These are phyloP conservation scores for Orycteropus afer DNA, from an alignment of 2,113 vertebrate species.

Conservation along the genomic window DNA sequence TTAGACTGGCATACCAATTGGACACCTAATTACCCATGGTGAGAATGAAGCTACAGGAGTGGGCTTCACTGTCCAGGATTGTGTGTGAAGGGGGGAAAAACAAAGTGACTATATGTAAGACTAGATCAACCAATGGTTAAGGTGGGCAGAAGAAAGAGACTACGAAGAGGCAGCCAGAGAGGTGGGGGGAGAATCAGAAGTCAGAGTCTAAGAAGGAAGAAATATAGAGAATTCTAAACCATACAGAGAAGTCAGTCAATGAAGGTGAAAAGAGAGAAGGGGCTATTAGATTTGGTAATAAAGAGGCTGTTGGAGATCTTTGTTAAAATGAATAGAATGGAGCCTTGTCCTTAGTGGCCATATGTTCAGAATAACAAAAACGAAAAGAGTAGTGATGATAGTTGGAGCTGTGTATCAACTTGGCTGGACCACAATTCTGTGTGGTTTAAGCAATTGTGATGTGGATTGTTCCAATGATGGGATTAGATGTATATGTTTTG, in stretches of 20 bases:
- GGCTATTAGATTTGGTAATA: not conserved
- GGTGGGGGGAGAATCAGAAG: not conserved
- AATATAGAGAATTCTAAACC: not conserved
- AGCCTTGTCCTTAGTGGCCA: not conserved
- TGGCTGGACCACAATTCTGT: too few relatives aligned
- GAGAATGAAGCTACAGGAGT: not conserved
- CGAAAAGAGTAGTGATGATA: not conserved
- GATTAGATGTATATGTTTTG: too few relatives aligned
- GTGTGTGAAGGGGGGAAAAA: not conserved
- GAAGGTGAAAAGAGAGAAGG: not conserved
- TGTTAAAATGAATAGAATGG: not conserved
- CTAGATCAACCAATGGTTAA: not conserved
- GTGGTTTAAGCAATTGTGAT: too few relatives aligned
- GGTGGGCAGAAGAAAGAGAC: not conserved
- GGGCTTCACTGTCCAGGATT: not conserved
- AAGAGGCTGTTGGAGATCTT: not conserved
- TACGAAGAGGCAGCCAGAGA: not conserved
- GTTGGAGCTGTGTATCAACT: too few relatives aligned
- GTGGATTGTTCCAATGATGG: too few relatives aligned
- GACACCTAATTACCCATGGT: not conserved
- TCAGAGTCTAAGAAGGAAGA: not conserved
- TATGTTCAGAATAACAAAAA: not conserved
- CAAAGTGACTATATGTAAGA: not conserved
- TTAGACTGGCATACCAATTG: accelerated
- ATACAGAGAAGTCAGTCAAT: not conserved